A percentile compares a stretch with the other conserved stretches of the same genome.
These are phyloP conservation scores for Galaxias olidus DNA, from an alignment of 2,797 vertebrate genomes.

Conservation along the genomic window DNA sequence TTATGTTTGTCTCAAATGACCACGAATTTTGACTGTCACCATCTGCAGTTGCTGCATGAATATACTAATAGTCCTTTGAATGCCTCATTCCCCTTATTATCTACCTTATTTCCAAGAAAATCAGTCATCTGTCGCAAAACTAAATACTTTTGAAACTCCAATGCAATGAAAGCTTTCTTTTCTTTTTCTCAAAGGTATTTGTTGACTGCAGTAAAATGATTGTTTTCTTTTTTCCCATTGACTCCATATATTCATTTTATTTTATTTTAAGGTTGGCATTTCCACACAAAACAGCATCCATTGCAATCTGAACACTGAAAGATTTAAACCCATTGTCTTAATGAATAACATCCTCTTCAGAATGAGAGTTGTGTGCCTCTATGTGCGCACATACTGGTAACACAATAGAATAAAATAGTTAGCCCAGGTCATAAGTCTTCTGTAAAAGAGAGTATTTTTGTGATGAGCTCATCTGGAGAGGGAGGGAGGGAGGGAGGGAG, in stretches of 20 bases:
- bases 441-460: not conserved
- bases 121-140: not conserved
- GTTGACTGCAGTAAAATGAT: no score
- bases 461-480: slow-evolving; percentile 12
- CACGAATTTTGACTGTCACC: not conserved
- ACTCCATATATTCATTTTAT: no score
- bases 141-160: not conserved
- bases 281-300: no score
- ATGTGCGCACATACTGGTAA: not conserved
- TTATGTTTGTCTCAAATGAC: not conserved
- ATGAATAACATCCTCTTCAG: no score
- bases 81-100: not conserved
- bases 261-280: no score
- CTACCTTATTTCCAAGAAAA: not conserved
- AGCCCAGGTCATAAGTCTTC: no score
- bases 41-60: slow-evolving; percentile 7
- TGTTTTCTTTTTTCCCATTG: no score
- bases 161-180: slow-evolving; percentile 1
- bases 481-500: not conserved
- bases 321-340: no score
- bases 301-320: no score
- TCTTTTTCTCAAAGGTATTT: not conserved
- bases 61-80: not conserved
- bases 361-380: not conserved
- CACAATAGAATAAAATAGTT: not conserved